Base-by-base conservation (phyloP, 2,888 invertebrate genomes). In the Cryptosula pallasiana region DNA sequence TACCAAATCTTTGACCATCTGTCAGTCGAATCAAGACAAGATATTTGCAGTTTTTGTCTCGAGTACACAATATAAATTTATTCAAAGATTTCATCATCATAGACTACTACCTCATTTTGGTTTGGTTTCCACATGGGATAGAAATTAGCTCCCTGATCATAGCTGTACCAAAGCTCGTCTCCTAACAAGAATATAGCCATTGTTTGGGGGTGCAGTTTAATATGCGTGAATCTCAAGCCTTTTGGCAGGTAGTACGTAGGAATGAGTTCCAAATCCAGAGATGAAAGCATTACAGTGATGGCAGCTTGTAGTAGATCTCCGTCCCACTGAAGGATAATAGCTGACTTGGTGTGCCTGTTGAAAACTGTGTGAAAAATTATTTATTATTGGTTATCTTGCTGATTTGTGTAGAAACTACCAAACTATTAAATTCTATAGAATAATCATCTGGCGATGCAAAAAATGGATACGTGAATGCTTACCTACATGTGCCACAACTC, bases 141-240 rank as follows among this genome's bases (percentile, higher is more conserved):
- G 32, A 63, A 63, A 32, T 20, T 63, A 32, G 63, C 34, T 63
- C 63, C 63, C n/a, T 9, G 13, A 32, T 63, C 63, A 63, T 27
- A 32, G 34, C 63, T 63, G 29, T 27, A 27, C 63, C 63, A 63
- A 20, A 63, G 32, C 27, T 63, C 63, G 3, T 63, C 63, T 32
- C 63, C 63, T 13, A 63, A 34, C 32, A 32, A 25, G n/a, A 63
- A 63, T 16, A 63, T 27, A 13, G 32, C 9, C 63, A 63, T 27
- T 16, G 63, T 32, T 2, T 63, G 32, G 9, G 63, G 63, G n/a
- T 63, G 63, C n/a, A 63, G 2, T 32, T 29, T 32, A 5, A 63
- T 63, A 29, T 32, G 63, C 13, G 29, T 63, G 32, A 63, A 32
- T 27, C 5, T 32, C 9, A 63, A 1, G 63, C 27, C 27, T 5